Evolutionary conservation across 2,888 invertebrate species (phyloP).

Genomic region (Andrena camellia): DNA sequence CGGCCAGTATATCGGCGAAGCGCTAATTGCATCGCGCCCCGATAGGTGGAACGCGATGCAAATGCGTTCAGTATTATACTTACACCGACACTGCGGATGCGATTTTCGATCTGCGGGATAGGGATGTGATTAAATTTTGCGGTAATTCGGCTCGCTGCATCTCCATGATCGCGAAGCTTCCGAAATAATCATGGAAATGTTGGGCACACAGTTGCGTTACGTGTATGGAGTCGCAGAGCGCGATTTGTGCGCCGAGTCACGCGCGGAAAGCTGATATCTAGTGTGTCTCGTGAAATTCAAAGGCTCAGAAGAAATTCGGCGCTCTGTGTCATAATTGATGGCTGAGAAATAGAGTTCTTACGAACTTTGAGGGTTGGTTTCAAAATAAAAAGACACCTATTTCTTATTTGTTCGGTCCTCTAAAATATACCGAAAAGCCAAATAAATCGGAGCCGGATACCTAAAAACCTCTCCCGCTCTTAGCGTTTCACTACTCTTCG

Average conservation of each 20-base stretch:
- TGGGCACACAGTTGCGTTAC: neutral
- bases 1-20: slow-evolving; percentile 75
- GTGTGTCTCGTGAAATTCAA: too few relatives aligned
- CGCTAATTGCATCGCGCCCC: slow-evolving; percentile 75
- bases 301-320: too few relatives aligned
- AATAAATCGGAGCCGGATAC: too few relatives aligned
- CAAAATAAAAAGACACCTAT: too few relatives aligned
- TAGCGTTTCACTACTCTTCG: neutral
- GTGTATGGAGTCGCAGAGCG: too few relatives aligned
- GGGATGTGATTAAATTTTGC: slow-evolving; percentile 33
- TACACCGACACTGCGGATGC: slow-evolving; percentile 26
- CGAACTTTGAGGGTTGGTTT: too few relatives aligned
- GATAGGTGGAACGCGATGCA: slow-evolving; percentile 28
- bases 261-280: too few relatives aligned
- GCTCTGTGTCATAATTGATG: too few relatives aligned
- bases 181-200: neutral
- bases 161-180: neutral
- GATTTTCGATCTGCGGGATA: slow-evolving; percentile 16
- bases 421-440: too few relatives aligned
- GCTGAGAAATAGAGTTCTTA: too few relatives aligned
- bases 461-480: neutral
- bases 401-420: too few relatives aligned
- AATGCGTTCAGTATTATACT: slow-evolving; percentile 43
- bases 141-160: neutral
- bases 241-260: too few relatives aligned